Conservation (phyloP, 2,888 invertebrate genomes). For the Athripsodes cinereus region DNA sequence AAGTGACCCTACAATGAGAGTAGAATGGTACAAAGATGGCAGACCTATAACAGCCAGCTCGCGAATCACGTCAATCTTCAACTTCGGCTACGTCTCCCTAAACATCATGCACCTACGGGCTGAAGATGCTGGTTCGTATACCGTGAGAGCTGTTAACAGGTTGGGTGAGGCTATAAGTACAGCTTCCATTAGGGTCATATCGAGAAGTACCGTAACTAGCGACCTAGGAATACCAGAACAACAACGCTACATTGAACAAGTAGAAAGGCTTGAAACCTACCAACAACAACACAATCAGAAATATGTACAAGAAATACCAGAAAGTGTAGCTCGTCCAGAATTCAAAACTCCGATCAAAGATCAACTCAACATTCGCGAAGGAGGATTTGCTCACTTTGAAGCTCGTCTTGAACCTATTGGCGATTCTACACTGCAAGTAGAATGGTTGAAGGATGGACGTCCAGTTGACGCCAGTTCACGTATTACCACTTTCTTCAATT, state of each 20-base stretch:
- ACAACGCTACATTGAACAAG: conserved; percentile 85
- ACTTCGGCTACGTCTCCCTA: conserved; percentile 98
- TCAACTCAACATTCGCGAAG: conserved; percentile 80
- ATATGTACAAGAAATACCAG: conserved; percentile 73
- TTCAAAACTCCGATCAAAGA: conserved; percentile 87
- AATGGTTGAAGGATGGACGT: conserved; percentile 89
- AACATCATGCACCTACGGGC: conserved; percentile 97
- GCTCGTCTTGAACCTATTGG: conserved; percentile 90
- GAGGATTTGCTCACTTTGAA: conserved; percentile 93
- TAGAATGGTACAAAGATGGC: conserved; percentile 95
- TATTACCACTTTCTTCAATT: conserved; percentile 89
- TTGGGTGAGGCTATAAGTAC: conserved; percentile 86
- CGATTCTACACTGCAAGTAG: conserved; percentile 82
- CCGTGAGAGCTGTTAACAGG: conserved; percentile 85
- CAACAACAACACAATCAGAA: conserved; percentile 77
- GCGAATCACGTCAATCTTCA: conserved; percentile 94
- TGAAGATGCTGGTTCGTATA: conserved; percentile 96
- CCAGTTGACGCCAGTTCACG: conserved; percentile 89
- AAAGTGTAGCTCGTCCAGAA: conserved; percentile 73
- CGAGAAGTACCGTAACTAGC: conserved; percentile 76
- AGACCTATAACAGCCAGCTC: conserved; percentile 93
- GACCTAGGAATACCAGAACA: conserved; percentile 88
- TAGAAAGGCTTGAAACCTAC: conserved; percentile 86
- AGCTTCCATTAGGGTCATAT: conserved; percentile 67
- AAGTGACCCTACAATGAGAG: conserved; percentile 88